These are phyloP conservation scores for Chelonus insularis DNA, from an alignment of 1,140 invertebrate genomes.

Conservation along the genomic window DNA sequence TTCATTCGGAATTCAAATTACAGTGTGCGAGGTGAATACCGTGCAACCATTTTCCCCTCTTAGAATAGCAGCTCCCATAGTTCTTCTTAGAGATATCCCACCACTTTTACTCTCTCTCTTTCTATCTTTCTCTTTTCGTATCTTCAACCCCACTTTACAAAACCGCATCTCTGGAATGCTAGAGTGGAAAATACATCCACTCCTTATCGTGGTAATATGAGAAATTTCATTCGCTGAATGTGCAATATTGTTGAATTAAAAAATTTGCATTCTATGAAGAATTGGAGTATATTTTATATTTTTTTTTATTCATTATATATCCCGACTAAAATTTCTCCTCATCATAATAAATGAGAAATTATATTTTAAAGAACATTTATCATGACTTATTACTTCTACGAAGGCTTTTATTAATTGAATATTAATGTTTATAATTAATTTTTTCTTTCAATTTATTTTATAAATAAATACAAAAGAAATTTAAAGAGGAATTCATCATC, in stretches of 20 bases:
- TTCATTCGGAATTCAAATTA: constrained; percentile 47
- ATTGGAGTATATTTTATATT: not conserved
- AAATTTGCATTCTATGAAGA: not conserved
- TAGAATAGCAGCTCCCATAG: not conserved
- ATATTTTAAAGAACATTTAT: too few species aligned
- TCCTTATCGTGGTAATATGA: not conserved
- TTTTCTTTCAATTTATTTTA: too few species aligned
- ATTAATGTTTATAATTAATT: too few species aligned
- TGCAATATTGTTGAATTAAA: constrained; percentile 5
- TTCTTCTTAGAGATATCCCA: not conserved
- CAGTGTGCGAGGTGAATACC: constrained; percentile 23
- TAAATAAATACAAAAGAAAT: too few species aligned
- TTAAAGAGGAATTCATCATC: too few species aligned
- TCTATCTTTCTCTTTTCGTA: not conserved
- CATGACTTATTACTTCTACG: too few species aligned
- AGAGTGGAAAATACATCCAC: constrained; percentile 2
- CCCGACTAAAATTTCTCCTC: too few species aligned
- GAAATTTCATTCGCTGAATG: constrained; percentile 1
- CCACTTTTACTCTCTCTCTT: not conserved
- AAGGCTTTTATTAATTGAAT: too few species aligned
- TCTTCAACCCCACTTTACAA: not conserved
- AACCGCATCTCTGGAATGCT: constrained; percentile 16
- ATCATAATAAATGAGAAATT: too few species aligned
- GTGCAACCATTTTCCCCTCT: constrained; percentile 20
- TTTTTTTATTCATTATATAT: too few species aligned